These are phyloP conservation scores for Ochotona princeps DNA, from an alignment of 2,113 vertebrate species.

Conservation along the genomic window DNA sequence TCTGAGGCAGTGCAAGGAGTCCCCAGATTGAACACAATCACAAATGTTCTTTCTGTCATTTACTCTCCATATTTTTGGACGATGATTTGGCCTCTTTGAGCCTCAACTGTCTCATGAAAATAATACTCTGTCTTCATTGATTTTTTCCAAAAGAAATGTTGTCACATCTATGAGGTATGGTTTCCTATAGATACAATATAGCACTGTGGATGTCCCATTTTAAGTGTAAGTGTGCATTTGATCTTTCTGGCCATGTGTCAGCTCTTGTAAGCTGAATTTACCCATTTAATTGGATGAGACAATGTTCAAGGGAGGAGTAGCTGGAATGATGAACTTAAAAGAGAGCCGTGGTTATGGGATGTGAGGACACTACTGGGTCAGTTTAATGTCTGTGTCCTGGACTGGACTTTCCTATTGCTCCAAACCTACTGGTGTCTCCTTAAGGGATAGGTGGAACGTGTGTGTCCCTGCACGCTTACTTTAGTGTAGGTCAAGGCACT, in stretches of 20 bases:
- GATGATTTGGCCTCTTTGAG: not conserved
- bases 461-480: no score
- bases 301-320: no score
- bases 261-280: not conserved
- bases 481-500: not conserved
- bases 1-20: not conserved
- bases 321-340: not conserved
- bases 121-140: not conserved
- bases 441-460: rapidly evolving
- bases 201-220: not conserved
- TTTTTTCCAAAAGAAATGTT: not conserved
- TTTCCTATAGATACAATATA: not conserved
- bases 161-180: not conserved
- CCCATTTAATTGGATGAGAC: no score
- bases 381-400: not conserved
- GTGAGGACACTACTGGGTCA: not conserved
- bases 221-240: not conserved
- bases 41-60: not conserved
- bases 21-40: not conserved
- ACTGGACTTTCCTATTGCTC: not conserved
- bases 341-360: not conserved
- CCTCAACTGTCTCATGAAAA: not conserved
- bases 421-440: not conserved
- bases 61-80: not conserved
- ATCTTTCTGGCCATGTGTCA: not conserved